Evolutionary conservation across 2,888 invertebrate species (phyloP), one percentile per base, ranked within the genome.

Genomic region (Lycaena phlaeas): DNA sequence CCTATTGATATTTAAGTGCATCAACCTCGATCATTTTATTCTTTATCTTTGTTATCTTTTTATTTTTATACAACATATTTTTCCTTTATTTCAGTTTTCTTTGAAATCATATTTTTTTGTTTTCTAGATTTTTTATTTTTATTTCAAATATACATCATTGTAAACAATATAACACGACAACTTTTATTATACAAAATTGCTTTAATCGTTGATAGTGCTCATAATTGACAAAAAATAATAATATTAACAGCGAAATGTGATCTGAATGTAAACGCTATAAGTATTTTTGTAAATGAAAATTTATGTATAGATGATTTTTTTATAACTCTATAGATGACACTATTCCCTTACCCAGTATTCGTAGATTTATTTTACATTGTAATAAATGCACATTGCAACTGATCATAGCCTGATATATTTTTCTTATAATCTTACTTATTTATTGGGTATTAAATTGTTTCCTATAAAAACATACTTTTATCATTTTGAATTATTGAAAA

Each of bases 281-380:
- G 69, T 81, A 81, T 84, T 82, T 81, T 82, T 84, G 70, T 79
- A 82, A 74, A 68, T 67, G 65, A 72, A 73, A 69, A 65, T 78
- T 74, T 78, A 75, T 75, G 66, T 70, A 77, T 71, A 79, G 81
- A 22, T 22, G 22, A 78, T 82, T 79, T 79, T 78, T 78, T 76
- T 76, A 71, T 59, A 73, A 70, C 56, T 68, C 15, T 15, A 37
- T 34, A 22, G 9, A 22, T 34, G 12, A 34, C 34, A 18, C 11
- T 12, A 22, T 34, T 22, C 34, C 18, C 22, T 22, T 31, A 12
- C 31, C 31, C 18, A 18, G 31, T 34, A 27, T 27, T 40, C 27
- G 11, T 27, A 31, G 31, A 40, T 34, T 15, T 7, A 11, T 15
- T 30, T 39, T 18, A 14, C 22, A 25, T 14, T 22, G 2, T 10